Evolutionary conservation across 2,113 vertebrate genomes (phyloP), one percentile per base, ranked within the genome.

Genomic region (Gymnocephalus cernua): DNA sequence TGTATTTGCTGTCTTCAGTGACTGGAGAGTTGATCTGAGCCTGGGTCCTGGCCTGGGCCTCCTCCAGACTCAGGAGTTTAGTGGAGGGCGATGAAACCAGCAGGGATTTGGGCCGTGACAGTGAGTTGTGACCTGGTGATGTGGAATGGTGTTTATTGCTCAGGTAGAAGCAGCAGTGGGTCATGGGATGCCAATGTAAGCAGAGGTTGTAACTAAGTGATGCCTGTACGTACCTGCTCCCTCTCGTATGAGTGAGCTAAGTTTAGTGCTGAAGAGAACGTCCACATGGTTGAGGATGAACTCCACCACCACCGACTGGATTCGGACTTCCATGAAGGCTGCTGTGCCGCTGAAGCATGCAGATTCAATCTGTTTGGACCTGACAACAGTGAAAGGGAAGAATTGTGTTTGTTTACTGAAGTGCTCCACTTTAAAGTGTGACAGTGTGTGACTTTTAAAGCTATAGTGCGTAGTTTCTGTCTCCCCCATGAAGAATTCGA

Each of bases 301-400:
- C 79, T 99, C 98, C 72, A 99, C 98, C 6, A 99, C 98, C 18
- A 99, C 98, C 0, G 98, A 99, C 95, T 99, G 98, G 91, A 99
- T 99, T 4, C 98, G 92, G 76, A 99, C 98, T 90, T 99, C 98
- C 98, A 99, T 99, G 94, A 99, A 99, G 56, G 98, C 98, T 0
- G 98, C 97, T 0, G 98, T 99, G n/a, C 98, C 98, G 0, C 97
- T 98, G 94, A 99, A 99, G 90, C 98, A 99, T 5, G 98, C 97
- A 0, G 98, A 99, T 87, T 99, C 98, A 2, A 99, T 99, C 94
- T 99, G 98, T 86, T 97, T 98, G 0, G 98, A 99, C 86, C 98
- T 99, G 88, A 58, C n/a, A 41, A 29, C 7, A 61, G 19, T 3
- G 2, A 54, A 11, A 41, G 19, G 3, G 5, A 59, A 27, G 10